phyloP scores from a whole-genome alignment of 30 jellyfish, hydroid and myxozoan genomes.

The Aurelia coerulea region DNA sequence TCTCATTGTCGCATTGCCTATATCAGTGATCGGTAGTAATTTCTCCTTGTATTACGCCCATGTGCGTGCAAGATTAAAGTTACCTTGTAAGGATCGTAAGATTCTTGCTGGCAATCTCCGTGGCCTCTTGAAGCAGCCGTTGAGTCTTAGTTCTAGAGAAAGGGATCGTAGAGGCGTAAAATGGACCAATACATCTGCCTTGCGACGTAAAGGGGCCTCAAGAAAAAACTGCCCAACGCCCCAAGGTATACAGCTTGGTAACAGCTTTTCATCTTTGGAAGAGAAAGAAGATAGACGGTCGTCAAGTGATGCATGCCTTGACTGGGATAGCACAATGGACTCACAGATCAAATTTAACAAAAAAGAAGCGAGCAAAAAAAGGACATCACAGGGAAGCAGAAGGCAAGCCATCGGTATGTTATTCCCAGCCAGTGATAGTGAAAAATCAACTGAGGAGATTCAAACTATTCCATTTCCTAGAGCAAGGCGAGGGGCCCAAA shows the following conservation, averaged over 20 bases:
- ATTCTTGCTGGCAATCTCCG: conserved; percentile 89
- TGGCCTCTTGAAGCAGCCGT: conserved; percentile 93
- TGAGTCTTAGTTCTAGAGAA: conserved; percentile 88
- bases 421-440: background rate
- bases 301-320: conserved; percentile 48
- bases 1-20: conserved; percentile 92
- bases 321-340: conserved; percentile 60
- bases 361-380: background rate
- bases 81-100: conserved; percentile 87
- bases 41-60: conserved; percentile 92
- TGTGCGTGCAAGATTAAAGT: conserved; percentile 90
- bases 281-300: conserved; percentile 1
- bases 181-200: conserved; percentile 44
- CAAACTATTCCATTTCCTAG: conserved; percentile 5
- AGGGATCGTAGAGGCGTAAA: conserved; percentile 80
- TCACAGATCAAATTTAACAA: conserved; percentile 30
- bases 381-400: background rate
- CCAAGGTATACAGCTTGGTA: too few species aligned
- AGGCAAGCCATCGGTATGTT: conserved; percentile 3
- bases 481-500: conserved; percentile 5
- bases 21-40: conserved; percentile 95
- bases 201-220: conserved; percentile 61
- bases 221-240: background rate
- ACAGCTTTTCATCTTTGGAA: conserved; percentile 6
- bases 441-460: too few species aligned